phyloP scores from a whole-genome alignment of 2,797 vertebrate species.

The Takifugu rubripes region DNA sequence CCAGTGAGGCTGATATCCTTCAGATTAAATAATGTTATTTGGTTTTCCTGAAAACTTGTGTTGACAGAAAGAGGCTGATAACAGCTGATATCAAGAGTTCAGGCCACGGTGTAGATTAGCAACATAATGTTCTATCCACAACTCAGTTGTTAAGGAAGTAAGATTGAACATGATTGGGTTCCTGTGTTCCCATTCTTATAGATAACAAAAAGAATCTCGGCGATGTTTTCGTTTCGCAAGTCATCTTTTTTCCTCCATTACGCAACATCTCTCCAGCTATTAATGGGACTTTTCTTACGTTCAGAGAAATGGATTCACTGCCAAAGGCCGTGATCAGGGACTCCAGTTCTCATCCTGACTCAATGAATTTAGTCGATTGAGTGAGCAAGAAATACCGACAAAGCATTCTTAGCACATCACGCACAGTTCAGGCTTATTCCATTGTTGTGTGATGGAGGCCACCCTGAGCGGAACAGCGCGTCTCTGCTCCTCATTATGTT shows the following conservation, averaged over 20 bases:
- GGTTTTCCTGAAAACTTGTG: no score
- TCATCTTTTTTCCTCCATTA: neutral
- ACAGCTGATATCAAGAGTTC: no score
- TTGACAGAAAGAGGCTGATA: no score
- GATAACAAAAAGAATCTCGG: neutral
- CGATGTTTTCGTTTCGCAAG: constrained; percentile 12
- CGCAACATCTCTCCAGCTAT: neutral
- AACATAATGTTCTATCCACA: no score
- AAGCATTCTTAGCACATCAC: constrained; percentile 32
- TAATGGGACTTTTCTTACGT: constrained; percentile 6
- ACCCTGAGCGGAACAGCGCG: constrained; percentile 25
- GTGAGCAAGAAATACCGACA: constrained; percentile 11
- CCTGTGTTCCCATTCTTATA: no score
- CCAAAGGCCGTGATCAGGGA: constrained; percentile 22
- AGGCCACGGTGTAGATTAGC: no score
- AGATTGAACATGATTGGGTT: no score
- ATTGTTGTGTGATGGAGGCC: constrained; percentile 26
- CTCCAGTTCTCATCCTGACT: constrained; percentile 17
- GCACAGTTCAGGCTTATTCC: constrained; percentile 15
- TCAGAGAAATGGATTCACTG: constrained; percentile 7
- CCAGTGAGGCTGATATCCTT: no score
- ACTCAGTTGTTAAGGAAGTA: no score
- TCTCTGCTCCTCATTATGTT: constrained; percentile 17
- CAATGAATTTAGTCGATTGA: constrained; percentile 13
- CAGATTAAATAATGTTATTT: no score